Evolutionary conservation across 2,888 invertebrate genomes (phyloP).

Genomic region (Odontomyia ornata): DNA sequence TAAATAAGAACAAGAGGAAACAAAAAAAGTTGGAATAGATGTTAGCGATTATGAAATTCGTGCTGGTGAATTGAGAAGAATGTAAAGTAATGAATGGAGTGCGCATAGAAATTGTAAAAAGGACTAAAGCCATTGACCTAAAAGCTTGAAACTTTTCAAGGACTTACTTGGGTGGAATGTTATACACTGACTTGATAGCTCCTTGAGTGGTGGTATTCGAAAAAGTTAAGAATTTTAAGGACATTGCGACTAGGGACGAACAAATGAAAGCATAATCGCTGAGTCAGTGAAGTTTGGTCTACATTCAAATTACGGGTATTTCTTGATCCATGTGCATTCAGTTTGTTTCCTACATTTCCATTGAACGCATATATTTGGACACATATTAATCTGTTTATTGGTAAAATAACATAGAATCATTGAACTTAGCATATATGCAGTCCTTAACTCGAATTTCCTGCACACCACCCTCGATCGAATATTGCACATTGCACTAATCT

Average conservation of each 20-base stretch:
- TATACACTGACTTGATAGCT: neutral
- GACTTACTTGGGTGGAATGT: neutral
- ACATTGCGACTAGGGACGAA: too few relatives aligned
- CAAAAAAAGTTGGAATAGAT: neutral
- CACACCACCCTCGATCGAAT: too few relatives aligned
- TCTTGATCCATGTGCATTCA: neutral
- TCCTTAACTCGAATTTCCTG: too few relatives aligned
- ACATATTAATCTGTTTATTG: too few relatives aligned
- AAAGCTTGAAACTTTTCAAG: constrained; percentile 12
- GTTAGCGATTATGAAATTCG: neutral
- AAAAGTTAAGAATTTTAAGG: neutral
- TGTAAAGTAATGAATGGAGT: neutral
- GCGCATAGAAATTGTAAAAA: neutral
- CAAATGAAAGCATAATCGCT: too few relatives aligned
- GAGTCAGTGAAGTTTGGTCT: too few relatives aligned
- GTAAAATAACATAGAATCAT: too few relatives aligned
- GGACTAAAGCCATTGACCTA: constrained; percentile 11
- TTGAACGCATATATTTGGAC: too few relatives aligned
- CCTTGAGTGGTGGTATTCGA: neutral
- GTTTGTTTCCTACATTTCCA: too few relatives aligned
- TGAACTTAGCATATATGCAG: too few relatives aligned
- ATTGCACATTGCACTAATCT: neutral
- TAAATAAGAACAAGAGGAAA: too few relatives aligned
- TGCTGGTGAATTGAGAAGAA: neutral
- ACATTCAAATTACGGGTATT: neutral